Base-by-base conservation (phyloP, 2,888 invertebrate species). In the Drymonia ruficornis region DNA sequence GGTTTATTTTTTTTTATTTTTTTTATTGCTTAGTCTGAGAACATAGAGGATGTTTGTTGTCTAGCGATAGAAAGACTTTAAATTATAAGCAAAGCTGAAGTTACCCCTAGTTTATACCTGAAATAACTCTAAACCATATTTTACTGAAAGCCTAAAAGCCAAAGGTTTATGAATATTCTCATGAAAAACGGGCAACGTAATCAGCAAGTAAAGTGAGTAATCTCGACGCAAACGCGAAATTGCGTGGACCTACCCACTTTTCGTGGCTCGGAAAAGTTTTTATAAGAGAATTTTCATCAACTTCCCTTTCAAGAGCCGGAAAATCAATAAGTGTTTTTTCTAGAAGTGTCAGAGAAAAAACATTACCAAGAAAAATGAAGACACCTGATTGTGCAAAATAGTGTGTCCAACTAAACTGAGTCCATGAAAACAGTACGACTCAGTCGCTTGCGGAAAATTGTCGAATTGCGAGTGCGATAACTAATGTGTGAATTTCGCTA, bases 121-220 rank as follows among this genome's bases (percentile, higher is more conserved):
- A 36, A 8, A 16, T 50, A 12, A 44, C 12, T 8, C 16, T n/a
- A 55, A 36, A 38, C 36, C 34, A 38, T 43, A 42, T 46, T 53
- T 36, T 15, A 15, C 9, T 34, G 31, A 52, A 54, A 47, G 43
- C n/a, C 47, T 19, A 29, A 52, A 52, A 38, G 50, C 48, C 34
- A 59, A 56, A 50, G n/a, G 46, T 53, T 57, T 49, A 52, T 59
- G 52, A 68, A 66, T 66, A 59, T 60, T 66, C 56, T 52, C 48
- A 55, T 50, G 62, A 68, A 64, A 47, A 52, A 48, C 44, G 36
- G 43, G 15, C 44, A 31, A 50, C 50, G 56, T 59, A 59, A 60
- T 67, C 58, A 56, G 36, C 53, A n/a, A 52, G 47, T 52, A 50
- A 44, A 49, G 51, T 43, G 54, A 57, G 59, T 43, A 61, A 53